A percentile compares a stretch with the other conserved stretches of the same genome.
Conservation (phyloP, 2,113 vertebrate species). For the Alaudala cheleensis region DNA sequence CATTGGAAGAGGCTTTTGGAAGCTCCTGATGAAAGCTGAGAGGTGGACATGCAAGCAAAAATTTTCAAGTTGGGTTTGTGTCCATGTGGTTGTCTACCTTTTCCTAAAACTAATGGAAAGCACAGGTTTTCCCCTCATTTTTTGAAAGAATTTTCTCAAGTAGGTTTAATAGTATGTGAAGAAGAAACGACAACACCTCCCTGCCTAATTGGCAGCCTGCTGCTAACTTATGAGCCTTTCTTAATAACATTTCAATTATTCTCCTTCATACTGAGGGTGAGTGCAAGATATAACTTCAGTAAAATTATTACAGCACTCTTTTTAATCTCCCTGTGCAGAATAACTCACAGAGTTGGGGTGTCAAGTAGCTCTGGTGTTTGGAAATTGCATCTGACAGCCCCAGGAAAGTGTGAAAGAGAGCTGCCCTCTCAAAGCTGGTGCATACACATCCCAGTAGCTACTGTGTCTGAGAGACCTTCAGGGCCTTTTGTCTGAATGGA, state of each 20-base stretch:
- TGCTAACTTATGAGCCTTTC: conserved; percentile 6
- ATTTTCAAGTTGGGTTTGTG: not conserved
- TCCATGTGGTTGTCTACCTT: not conserved
- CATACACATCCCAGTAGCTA: not conserved
- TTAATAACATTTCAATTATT: not conserved
- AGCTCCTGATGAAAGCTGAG: not conserved
- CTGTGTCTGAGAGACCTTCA: not conserved
- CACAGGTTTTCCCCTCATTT: not conserved
- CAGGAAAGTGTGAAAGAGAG: not conserved
- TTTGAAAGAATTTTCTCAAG: conserved; percentile 7
- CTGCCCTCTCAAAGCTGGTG: not conserved
- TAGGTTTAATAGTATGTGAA: not conserved
- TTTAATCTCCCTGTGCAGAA: not conserved
- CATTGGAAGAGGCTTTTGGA: not conserved
- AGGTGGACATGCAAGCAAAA: not conserved
- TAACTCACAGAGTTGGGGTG: not conserved
- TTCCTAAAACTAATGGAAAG: not conserved
- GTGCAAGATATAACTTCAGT: not conserved
- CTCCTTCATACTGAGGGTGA: not conserved
- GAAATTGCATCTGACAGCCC: not conserved
- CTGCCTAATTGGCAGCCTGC: not conserved
- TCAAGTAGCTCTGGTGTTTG: not conserved
- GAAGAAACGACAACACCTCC: not conserved
- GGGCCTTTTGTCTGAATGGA: not conserved
- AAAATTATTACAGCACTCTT: not conserved